Evolutionary conservation across 2,113 vertebrate genomes (phyloP), one percentile per base, ranked within the genome.

Genomic region (Podiceps cristatus): DNA sequence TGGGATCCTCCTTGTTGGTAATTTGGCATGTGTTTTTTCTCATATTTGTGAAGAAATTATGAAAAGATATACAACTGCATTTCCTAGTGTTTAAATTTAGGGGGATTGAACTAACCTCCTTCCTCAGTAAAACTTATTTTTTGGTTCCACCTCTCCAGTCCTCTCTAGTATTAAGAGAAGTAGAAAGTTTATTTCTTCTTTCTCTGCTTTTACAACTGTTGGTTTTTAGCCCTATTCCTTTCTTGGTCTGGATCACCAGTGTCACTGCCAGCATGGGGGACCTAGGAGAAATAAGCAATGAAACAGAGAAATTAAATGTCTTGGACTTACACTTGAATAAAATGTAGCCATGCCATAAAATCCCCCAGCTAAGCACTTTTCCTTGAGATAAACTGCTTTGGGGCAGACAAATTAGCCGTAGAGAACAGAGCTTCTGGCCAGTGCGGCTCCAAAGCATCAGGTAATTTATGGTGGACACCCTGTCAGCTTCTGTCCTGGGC

Each of bases 11-110:
- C 3, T 69, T 58, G 23, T 35, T 5, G 4, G 22, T 33, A 66
- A 71, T 40, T 47, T 66, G 27, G 11, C 5, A 3, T 62, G 23
- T 64, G 1, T 14, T 47, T 85, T 56, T 3, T 52, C 33, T n/a
- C 31, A 7, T 2, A 14, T 60, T 64, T 47, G 18, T 64, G 18
- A 31, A 64, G 28, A 56, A 80, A 73, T 29, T 77, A 16, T 18
- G 37, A 35, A 31, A 73, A 52, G 1, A 2, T 3, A 2, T 10
- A 11, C 2, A 28, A 7, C 5, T 85, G 16, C 1, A 14, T 50
- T 63, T 72, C 31, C 18, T 28, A 17, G 13, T 68, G 19, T 63
- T 93, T 59, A 72, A 78, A 47, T 75, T 68, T 14, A 28, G 14
- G 19, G 5, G 7, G 4, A 59, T 3, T 42, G 7, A 24, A 49